Evolutionary conservation across 2,888 invertebrate genomes (phyloP).

Genomic region (Hyalella azteca): DNA sequence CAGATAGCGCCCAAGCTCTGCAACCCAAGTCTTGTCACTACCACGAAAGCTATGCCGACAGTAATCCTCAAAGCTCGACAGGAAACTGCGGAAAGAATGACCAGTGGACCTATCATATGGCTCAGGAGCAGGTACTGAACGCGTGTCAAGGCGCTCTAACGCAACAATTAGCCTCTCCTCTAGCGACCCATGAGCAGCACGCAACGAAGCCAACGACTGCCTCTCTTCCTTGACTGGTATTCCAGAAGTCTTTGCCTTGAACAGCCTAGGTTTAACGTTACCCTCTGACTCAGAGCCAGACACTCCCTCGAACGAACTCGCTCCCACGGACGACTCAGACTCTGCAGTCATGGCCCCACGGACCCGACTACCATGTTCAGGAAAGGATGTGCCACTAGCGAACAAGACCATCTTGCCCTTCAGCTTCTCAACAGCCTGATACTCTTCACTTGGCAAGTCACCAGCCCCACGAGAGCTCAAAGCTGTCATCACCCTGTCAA

Average conservation of each 20-base stretch:
- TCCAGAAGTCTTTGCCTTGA: no score
- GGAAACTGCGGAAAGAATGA: not conserved
- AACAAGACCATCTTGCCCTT: not conserved
- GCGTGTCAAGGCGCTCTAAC: not conserved
- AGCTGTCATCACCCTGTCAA: not conserved
- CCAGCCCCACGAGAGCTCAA: not conserved
- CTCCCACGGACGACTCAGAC: no score
- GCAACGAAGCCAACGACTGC: no score
- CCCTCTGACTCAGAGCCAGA: no score
- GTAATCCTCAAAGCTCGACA: not conserved
- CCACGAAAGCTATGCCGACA: not conserved
- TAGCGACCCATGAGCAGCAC: not conserved
- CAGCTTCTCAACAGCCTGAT: not conserved
- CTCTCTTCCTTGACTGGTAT: no score
- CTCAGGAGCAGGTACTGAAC: not conserved
- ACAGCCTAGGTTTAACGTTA: no score
- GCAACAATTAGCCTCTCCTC: not conserved
- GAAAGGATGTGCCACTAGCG: not conserved
- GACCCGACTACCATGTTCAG: no score
- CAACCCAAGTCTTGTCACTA: not conserved
- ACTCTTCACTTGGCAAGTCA: not conserved
- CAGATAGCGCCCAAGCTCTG: not conserved
- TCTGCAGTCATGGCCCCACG: no score
- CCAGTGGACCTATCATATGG: not conserved
- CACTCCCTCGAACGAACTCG: no score